A percentile compares a stretch with the other conserved stretches of the same genome.
phyloP scores from a whole-genome alignment of 2,113 vertebrate species.

The Ophthalmolycus amberensis region DNA sequence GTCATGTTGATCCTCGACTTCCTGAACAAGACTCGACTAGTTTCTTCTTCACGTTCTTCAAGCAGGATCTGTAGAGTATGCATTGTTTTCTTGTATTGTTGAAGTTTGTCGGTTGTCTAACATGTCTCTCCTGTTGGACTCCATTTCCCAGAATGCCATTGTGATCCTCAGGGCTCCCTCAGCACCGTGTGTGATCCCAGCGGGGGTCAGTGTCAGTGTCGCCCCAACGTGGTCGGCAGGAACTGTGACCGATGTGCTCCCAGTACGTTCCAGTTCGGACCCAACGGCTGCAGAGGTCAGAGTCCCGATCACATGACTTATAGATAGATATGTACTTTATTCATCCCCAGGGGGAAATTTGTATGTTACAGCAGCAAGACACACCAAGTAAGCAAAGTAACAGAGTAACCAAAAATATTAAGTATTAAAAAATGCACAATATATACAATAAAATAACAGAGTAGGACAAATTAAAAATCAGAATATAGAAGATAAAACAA shows the following conservation, averaged over 20 bases:
- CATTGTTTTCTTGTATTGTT: not conserved
- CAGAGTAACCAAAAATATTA: too few species aligned
- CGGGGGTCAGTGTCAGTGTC: constrained; percentile 94
- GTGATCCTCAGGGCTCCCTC: constrained; percentile 94
- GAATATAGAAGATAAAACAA: too few species aligned
- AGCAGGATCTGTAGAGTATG: not conserved
- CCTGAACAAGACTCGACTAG: constrained; percentile 25
- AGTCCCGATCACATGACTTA: not conserved
- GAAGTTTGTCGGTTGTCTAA: constrained; percentile 4
- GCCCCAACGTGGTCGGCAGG: constrained; percentile 90
- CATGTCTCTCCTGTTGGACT: not conserved
- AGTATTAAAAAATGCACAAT: too few species aligned
- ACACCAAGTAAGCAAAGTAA: too few species aligned
- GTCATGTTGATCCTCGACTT: not conserved
- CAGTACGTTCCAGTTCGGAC: constrained; percentile 93
- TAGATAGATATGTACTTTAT: too few species aligned
- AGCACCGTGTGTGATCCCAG: constrained; percentile 93
- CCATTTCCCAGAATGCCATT: constrained; percentile 88
- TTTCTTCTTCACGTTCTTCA: constrained; percentile 25
- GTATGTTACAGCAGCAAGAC: too few species aligned
- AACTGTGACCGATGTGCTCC: constrained; percentile 91
- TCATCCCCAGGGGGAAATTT: too few species aligned
- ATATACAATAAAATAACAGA: too few species aligned
- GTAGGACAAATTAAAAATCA: too few species aligned
- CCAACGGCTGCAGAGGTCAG: constrained; percentile 90